Conservation (phyloP, 2,113 vertebrate genomes). For the Nesospiza acunhae region DNA sequence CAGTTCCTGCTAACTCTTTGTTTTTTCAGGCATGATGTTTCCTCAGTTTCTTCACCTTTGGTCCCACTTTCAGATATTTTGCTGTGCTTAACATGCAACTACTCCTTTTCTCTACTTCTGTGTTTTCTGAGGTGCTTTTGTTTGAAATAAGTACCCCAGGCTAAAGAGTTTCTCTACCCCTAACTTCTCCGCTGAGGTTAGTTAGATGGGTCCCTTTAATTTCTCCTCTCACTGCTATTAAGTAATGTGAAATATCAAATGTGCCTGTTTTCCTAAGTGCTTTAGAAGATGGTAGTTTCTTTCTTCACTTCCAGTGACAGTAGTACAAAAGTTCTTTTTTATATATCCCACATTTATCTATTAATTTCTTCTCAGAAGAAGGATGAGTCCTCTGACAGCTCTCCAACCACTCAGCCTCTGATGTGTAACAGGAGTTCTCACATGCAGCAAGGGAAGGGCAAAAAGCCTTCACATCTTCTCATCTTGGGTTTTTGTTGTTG, state of each 20-base stretch:
- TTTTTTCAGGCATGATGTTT: not conserved
- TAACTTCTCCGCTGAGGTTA: not conserved
- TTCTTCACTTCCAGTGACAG: not conserved
- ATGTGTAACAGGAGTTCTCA: not conserved
- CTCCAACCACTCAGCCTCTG: fast-evolving
- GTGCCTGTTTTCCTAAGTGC: not conserved
- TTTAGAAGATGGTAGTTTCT: not conserved
- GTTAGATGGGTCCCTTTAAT: not conserved
- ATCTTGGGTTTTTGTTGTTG: not conserved
- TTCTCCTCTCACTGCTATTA: not conserved
- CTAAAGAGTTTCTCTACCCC: not conserved
- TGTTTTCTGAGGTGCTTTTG: not conserved
- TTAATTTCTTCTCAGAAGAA: not conserved
- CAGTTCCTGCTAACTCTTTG: not conserved
- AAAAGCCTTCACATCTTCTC: not conserved
- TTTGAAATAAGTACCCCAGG: not conserved
- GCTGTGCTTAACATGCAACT: not conserved
- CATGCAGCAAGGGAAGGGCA: not conserved
- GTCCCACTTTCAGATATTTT: not conserved
- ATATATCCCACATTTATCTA: not conserved
- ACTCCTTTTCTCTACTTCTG: not conserved
- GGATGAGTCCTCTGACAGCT: not conserved
- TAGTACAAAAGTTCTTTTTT: not conserved
- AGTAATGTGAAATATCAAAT: not conserved
- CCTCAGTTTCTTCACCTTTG: not conserved